Percentiles rank a stretch among this genome's conserved stretches.
Evolutionary conservation across 2,888 invertebrate genomes (phyloP).

Genomic region (Apoderus coryli): DNA sequence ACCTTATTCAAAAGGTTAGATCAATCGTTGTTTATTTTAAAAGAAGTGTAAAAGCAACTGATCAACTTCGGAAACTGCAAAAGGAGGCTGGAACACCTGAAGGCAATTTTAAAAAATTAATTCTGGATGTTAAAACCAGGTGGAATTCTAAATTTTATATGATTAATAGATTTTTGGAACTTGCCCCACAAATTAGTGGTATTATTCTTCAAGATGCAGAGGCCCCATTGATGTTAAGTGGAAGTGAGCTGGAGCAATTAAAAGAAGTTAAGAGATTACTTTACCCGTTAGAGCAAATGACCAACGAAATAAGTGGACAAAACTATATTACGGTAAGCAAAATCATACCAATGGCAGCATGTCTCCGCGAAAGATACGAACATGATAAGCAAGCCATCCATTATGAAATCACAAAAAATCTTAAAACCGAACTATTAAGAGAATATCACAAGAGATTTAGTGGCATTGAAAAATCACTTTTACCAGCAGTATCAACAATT

Average conservation of each 20-base stretch:
- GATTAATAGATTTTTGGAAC: conserved; percentile 10
- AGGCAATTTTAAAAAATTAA: conserved; percentile 8
- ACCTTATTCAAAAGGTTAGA: conserved; percentile 9
- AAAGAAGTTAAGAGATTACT: conserved; percentile 19
- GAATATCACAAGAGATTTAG: conserved; percentile 10
- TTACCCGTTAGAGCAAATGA: conserved; percentile 21
- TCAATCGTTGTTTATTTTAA: conserved; percentile 10
- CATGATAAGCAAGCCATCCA: neutral
- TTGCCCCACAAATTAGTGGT: conserved; percentile 6
- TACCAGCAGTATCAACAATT: conserved; percentile 10
- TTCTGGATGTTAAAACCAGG: conserved; percentile 12
- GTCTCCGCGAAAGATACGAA: conserved; percentile 1
- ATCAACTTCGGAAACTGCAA: conserved; percentile 10
- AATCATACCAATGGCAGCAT: conserved; percentile 8
- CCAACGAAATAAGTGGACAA: conserved; percentile 23
- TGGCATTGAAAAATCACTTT: conserved; percentile 7
- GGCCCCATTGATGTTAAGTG: conserved; percentile 9
- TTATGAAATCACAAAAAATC: conserved; percentile 3
- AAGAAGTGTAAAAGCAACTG: conserved; percentile 11
- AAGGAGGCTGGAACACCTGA: conserved; percentile 6
- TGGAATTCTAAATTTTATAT: conserved; percentile 13
- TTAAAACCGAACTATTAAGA: conserved; percentile 4
- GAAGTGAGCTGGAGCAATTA: conserved; percentile 11
- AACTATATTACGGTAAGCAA: conserved; percentile 18
- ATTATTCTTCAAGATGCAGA: conserved; percentile 8